Evolutionary conservation across 2,113 vertebrate species (phyloP).

Genomic region (Bothrops jararaca): DNA sequence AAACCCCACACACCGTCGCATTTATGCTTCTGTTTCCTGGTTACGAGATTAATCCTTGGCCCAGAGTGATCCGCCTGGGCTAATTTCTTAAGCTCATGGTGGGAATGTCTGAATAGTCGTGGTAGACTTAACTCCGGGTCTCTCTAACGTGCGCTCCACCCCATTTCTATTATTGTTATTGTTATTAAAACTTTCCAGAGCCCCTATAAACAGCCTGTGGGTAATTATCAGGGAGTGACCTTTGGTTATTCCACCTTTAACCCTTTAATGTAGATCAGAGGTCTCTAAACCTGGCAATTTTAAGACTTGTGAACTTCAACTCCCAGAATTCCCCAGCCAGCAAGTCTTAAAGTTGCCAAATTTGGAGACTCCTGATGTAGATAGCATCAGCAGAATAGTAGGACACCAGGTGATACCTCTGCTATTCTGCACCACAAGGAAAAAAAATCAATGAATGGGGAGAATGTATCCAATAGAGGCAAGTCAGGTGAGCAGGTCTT

Average conservation of each 20-base stretch:
- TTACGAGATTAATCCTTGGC: not conserved
- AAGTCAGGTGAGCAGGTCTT: not conserved
- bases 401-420: not conserved
- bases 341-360: not conserved
- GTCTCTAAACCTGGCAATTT: not conserved
- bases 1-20: not conserved
- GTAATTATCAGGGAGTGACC: not conserved
- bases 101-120: constrained; percentile 15
- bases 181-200: not conserved
- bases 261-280: not conserved
- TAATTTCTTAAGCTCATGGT: too few species aligned
- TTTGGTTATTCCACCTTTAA: not conserved
- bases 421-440: not conserved
- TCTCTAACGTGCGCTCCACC: not conserved
- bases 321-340: not conserved
- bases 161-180: too few species aligned
- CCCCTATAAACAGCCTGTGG: not conserved
- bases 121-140: not conserved
- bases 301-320: not conserved
- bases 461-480: not conserved
- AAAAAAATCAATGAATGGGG: not conserved
- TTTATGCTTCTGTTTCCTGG: not conserved
- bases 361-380: not conserved
- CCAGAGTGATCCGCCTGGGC: not conserved
- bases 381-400: not conserved